A percentile compares a stretch with the other conserved stretches of the same genome.
Conservation (phyloP, 1,140 invertebrate genomes). For the Penaeus indicus region DNA sequence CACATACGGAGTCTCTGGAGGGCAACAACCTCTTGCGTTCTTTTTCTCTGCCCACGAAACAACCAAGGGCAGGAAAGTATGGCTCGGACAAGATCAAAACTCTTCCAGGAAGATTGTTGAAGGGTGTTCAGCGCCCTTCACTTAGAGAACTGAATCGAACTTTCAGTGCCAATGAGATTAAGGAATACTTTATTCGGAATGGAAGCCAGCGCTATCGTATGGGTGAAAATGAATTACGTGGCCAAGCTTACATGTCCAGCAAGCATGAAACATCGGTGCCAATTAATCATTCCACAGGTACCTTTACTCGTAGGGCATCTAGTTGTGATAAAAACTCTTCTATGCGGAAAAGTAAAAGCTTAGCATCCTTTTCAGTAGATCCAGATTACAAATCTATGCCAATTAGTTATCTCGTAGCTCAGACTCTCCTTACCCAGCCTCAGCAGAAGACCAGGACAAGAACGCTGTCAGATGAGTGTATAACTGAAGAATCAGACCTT, state of each 20-base stretch:
- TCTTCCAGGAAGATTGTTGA: conserved; percentile 42
- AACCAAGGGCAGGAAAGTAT: conserved; percentile 22
- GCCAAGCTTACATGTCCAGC: conserved; percentile 32
- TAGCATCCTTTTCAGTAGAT: conserved; percentile 58
- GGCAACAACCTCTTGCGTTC: conserved; percentile 33
- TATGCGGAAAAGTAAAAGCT: conserved; percentile 27
- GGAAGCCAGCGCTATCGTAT: conserved; percentile 45
- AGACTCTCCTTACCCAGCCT: conserved; percentile 43
- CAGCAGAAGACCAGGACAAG: neutral
- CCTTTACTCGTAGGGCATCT: conserved; percentile 25
- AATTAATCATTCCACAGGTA: conserved; percentile 17
- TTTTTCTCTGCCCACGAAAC: conserved; percentile 51
- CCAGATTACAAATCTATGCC: conserved; percentile 43
- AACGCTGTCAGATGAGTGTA: conserved; percentile 4
- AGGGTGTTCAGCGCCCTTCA: conserved; percentile 41
- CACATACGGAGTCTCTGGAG: neutral
- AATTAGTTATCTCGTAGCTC: conserved; percentile 38
- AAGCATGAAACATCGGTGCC: neutral
- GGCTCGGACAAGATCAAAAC: conserved; percentile 52
- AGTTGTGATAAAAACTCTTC: conserved; percentile 33
- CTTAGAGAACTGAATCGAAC: conserved; percentile 43
- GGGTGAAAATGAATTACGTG: conserved; percentile 29
- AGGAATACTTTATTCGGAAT: conserved; percentile 57
- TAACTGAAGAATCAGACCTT: conserved; percentile 9
- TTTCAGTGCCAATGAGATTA: conserved; percentile 54